Conservation (phyloP, 2,797 vertebrate genomes). For the Trichosurus vulpecula region DNA sequence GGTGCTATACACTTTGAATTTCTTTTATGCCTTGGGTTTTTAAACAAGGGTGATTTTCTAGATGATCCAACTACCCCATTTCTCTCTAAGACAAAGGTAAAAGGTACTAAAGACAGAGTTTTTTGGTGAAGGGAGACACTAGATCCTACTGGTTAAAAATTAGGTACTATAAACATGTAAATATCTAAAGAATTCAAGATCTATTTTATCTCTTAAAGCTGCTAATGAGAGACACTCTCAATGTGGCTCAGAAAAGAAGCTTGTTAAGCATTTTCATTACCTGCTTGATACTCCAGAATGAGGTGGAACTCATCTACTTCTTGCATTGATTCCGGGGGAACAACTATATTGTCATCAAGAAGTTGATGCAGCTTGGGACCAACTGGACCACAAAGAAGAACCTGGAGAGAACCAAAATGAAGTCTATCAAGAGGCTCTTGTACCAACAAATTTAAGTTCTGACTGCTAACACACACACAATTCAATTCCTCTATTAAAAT, state of each 20-base stretch:
- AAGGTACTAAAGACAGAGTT: background rate
- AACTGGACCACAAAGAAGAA: conserved; percentile 95
- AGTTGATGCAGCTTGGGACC: conserved; percentile 97
- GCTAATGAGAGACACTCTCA: background rate
- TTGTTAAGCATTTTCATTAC: conserved; percentile 78
- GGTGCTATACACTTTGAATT: conserved; percentile 18
- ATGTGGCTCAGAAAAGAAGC: background rate
- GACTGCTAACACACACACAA: background rate
- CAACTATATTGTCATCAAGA: conserved; percentile 93
- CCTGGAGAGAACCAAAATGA: conserved; percentile 82
- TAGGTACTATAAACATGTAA: background rate
- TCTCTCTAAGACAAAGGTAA: background rate
- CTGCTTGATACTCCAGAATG: conserved; percentile 97
- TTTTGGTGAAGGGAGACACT: background rate
- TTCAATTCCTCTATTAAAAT: conserved; percentile 28
- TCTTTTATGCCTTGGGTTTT: conserved; percentile 10
- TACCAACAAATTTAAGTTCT: background rate
- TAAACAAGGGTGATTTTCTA: background rate
- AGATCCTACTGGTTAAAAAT: background rate
- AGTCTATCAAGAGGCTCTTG: background rate
- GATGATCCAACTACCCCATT: background rate
- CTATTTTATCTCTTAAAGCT: background rate
- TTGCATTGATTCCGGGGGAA: conserved; percentile 95
- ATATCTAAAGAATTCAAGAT: background rate
- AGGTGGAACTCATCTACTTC: conserved; percentile 96